Evolutionary conservation across 2,113 vertebrate genomes (phyloP).

Genomic region (Hucho hucho): DNA sequence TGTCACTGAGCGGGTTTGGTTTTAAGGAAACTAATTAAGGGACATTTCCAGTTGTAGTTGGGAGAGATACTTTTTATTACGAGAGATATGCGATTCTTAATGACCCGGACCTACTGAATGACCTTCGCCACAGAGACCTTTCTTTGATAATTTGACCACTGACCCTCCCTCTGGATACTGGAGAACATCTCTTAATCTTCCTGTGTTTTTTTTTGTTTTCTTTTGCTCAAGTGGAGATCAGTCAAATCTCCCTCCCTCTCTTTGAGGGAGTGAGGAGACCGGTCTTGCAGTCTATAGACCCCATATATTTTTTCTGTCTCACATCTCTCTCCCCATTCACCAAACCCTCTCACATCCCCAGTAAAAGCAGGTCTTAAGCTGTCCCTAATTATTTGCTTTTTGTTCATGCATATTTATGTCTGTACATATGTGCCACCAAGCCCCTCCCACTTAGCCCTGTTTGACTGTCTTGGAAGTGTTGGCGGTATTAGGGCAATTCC

Average conservation of each 20-base stretch:
- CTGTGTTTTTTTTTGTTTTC: background rate
- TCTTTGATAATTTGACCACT: background rate
- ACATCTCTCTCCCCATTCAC: background rate
- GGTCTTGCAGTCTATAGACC: background rate
- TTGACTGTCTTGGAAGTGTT: background rate
- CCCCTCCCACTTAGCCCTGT: background rate
- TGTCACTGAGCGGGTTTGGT: background rate
- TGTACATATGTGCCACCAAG: background rate
- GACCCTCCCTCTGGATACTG: background rate
- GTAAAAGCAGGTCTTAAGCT: conserved; percentile 1
- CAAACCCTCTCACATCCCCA: background rate
- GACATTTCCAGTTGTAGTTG: background rate
- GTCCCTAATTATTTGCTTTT: background rate
- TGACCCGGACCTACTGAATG: conserved; percentile 8
- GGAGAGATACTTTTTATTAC: background rate
- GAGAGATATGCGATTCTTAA: background rate
- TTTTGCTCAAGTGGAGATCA: background rate
- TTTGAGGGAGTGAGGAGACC: too few relatives aligned
- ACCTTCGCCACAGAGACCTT: background rate
- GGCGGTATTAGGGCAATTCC: too few relatives aligned
- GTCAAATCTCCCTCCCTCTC: background rate
- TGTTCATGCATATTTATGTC: background rate
- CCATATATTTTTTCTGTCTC: background rate
- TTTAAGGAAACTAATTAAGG: background rate
- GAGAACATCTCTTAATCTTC: background rate